Evolutionary conservation across 2,797 vertebrate species (phyloP).

Genomic region (Danio albolineatus): DNA sequence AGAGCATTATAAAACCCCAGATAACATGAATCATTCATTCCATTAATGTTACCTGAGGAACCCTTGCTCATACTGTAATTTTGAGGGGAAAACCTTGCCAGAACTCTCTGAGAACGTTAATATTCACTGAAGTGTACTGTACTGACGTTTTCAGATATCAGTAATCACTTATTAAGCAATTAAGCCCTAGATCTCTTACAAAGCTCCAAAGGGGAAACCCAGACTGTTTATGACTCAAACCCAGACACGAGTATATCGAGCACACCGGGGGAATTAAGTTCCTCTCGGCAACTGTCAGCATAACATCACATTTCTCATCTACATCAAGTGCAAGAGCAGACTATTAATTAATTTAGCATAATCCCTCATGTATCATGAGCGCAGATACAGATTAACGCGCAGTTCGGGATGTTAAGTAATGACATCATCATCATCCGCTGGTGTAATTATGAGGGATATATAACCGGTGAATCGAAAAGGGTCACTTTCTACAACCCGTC

Average conservation of each 20-base stretch:
- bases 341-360: slow-evolving; percentile 47
- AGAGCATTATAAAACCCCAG: too few species aligned
- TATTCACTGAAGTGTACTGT: too few species aligned
- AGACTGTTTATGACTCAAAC: slow-evolving; percentile 14
- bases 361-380: slow-evolving; percentile 39
- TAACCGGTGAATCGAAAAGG: slow-evolving; percentile 36
- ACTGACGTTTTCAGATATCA: slow-evolving; percentile 32
- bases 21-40: too few species aligned
- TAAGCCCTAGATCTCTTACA: not conserved
- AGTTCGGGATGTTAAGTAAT: slow-evolving; percentile 19
- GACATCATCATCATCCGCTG: slow-evolving; percentile 27
- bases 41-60: too few species aligned
- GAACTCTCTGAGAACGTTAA: too few species aligned
- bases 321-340: slow-evolving; percentile 19
- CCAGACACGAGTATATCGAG: not conserved
- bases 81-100: too few species aligned
- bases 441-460: slow-evolving; percentile 49
- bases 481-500: slow-evolving; percentile 7
- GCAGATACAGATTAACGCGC: slow-evolving; percentile 41
- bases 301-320: slow-evolving; percentile 13
- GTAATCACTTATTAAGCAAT: slow-evolving; percentile 30
- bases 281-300: slow-evolving; percentile 17
- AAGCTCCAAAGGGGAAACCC: slow-evolving; percentile 17
- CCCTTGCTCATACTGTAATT: too few species aligned
- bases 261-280: slow-evolving; percentile 6